These are phyloP conservation scores for Heliconius ismenius DNA, from an alignment of 2,888 invertebrate species.

Conservation along the genomic window DNA sequence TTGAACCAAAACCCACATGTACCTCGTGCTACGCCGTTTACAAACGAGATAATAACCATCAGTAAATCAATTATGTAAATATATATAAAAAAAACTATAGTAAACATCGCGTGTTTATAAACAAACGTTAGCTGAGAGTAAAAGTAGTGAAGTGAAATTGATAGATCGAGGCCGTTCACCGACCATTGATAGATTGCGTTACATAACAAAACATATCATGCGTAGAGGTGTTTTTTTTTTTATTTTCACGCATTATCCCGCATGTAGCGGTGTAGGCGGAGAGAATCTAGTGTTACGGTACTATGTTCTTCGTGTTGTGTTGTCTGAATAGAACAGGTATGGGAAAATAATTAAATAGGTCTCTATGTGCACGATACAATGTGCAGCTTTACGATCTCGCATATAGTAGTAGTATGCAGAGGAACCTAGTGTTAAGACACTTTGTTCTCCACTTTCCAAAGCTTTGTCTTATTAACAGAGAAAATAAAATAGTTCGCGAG, in stretches of 20 bases:
- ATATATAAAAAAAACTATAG: background rate
- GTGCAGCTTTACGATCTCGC: too few species aligned
- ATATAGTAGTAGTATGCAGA: too few species aligned
- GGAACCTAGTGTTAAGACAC: too few species aligned
- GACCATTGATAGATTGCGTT: slow-evolving; percentile 33
- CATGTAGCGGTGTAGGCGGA: background rate
- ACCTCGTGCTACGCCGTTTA: background rate
- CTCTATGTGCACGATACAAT: too few species aligned
- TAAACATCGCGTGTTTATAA: slow-evolving; percentile 34
- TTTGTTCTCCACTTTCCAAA: too few species aligned
- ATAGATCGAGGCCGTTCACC: slow-evolving; percentile 50
- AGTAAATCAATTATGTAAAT: slow-evolving; percentile 15
- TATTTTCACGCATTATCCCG: background rate
- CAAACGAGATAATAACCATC: background rate
- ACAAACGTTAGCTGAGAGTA: slow-evolving; percentile 43
- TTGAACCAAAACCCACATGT: background rate
- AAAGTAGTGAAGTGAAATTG: slow-evolving; percentile 52
- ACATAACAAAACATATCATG: slow-evolving; percentile 1
- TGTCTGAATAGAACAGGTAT: background rate
- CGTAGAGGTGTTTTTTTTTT: background rate
- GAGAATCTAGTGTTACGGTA: background rate
- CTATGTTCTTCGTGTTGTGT: background rate
- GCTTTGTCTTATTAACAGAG: background rate
- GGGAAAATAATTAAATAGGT: too few species aligned
- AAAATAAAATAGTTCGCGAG: background rate